phyloP scores from a whole-genome alignment of 1,140 invertebrate species.

The Lordiphosa mommai region DNA sequence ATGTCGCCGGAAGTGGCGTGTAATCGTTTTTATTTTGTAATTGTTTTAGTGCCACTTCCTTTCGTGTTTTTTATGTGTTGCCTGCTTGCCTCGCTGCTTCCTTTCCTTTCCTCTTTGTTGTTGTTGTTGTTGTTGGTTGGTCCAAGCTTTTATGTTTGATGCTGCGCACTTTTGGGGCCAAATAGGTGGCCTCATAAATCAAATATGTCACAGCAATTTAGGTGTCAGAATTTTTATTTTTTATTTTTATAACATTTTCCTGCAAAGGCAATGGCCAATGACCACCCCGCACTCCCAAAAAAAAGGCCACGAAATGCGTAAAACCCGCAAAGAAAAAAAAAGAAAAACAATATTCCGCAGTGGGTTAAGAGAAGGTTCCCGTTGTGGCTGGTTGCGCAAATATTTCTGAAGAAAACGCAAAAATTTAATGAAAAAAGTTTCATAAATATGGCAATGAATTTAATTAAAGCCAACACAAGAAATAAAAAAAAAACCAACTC shows the following conservation, averaged over 20 bases:
- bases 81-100: constrained; percentile 24
- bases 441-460: constrained; percentile 78
- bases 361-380: constrained; percentile 17
- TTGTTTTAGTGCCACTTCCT: constrained; percentile 77
- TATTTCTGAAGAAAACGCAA: constrained; percentile 52
- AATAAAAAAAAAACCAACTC: constrained; percentile 12
- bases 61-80: constrained; percentile 73
- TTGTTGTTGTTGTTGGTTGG: constrained; percentile 21
- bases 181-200: constrained; percentile 78
- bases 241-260: constrained; percentile 70
- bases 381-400: constrained; percentile 40
- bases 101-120: constrained; percentile 19
- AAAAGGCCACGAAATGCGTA: constrained; percentile 51
- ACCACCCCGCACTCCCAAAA: neutral
- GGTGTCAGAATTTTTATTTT: constrained; percentile 74
- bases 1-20: constrained; percentile 76
- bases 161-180: constrained; percentile 63
- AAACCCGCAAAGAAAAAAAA: constrained; percentile 61
- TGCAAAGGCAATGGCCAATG: constrained; percentile 22
- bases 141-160: constrained; percentile 44
- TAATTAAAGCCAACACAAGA: constrained; percentile 65
- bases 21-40: constrained; percentile 78
- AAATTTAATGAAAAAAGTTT: constrained; percentile 78
- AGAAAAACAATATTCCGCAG: constrained; percentile 6
- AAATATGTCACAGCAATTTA: constrained; percentile 78